Evolutionary conservation across 64 coral and sea anemone species (phyloP).

Genomic region (Montipora sp.): DNA sequence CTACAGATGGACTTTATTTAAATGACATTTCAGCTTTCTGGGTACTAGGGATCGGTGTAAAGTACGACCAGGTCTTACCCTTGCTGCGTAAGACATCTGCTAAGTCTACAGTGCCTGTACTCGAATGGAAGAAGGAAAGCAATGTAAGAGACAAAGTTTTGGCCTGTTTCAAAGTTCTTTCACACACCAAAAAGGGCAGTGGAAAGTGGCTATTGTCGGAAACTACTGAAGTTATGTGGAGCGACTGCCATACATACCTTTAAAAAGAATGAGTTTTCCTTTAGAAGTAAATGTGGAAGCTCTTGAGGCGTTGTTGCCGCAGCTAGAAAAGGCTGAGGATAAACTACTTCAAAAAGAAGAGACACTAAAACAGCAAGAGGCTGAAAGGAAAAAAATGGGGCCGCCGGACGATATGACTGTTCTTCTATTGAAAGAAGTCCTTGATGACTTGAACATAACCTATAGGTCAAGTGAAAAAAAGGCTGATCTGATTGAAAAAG

Average conservation of each 20-base stretch:
- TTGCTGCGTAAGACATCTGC: conserved; percentile 1
- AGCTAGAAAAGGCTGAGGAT: not conserved
- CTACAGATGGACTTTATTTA: too few species aligned
- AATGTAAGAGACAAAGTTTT: not conserved
- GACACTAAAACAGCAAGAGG: not conserved
- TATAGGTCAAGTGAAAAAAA: too few species aligned
- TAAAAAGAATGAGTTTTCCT: not conserved
- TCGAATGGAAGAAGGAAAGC: too few species aligned
- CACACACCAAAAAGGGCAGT: not conserved
- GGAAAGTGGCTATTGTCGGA: not conserved
- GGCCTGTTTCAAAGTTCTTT: conserved; percentile 20
- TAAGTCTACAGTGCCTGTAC: not conserved
- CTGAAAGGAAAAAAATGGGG: not conserved
- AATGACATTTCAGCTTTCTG: not conserved
- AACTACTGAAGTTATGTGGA: conserved; percentile 23
- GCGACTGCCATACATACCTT: conserved; percentile 1
- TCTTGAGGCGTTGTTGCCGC: not conserved
- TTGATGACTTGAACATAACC: conserved; percentile 10
- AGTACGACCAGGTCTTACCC: not conserved
- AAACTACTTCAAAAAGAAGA: not conserved
- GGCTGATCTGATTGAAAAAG: too few species aligned
- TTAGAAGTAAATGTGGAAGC: not conserved
- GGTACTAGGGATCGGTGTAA: not conserved
- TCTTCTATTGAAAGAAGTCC: not conserved
- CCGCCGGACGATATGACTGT: not conserved